Evolutionary conservation across 2,888 invertebrate genomes (phyloP).

Genomic region (Notocelia uddmanniana): DNA sequence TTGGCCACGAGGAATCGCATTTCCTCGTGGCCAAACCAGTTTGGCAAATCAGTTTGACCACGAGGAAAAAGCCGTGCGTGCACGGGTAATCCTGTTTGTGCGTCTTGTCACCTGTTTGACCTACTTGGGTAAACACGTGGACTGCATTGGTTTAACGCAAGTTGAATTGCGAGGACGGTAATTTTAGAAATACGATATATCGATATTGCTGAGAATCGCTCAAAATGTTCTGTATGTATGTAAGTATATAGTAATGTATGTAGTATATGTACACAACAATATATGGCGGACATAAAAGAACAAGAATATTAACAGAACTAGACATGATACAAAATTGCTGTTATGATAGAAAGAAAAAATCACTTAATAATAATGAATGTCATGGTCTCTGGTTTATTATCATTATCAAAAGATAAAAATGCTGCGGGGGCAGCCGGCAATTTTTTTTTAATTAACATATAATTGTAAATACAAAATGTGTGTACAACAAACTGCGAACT

Average conservation of each 20-base stretch:
- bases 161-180: constrained; percentile 3
- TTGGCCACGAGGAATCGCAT: no score
- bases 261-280: neutral
- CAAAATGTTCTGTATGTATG: neutral
- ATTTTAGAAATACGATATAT: neutral
- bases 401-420: no score
- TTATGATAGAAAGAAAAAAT: neutral
- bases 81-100: constrained; percentile 48
- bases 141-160: constrained; percentile 38
- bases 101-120: constrained; percentile 52
- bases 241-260: no score
- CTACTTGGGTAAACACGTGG: constrained; percentile 50
- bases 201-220: neutral
- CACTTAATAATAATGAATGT: no score
- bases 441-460: no score
- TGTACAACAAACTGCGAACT: no score
- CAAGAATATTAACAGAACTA: neutral
- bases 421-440: no score
- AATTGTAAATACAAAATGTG: no score
- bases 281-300: neutral
- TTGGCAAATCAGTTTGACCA: no score
- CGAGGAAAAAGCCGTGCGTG: no score
- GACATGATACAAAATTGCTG: neutral
- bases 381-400: neutral
- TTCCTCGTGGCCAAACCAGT: no score